A percentile compares a stretch with the other conserved stretches of the same genome.
Conservation (phyloP, 2,113 vertebrate species). For the Hippocampus barbouri region DNA sequence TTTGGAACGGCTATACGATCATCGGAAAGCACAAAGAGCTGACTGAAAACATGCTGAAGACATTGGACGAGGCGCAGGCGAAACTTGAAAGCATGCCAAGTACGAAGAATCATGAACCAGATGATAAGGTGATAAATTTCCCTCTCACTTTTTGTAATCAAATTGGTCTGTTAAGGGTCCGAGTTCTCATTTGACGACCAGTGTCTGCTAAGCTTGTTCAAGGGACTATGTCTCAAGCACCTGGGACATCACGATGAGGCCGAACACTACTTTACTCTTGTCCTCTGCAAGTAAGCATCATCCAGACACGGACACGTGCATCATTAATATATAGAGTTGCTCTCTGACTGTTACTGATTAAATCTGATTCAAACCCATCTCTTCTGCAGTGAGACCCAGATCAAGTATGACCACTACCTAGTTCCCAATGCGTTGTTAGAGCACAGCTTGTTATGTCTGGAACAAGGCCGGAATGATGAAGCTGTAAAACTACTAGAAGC, state of each 20-base stretch:
- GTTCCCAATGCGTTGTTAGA: conserved; percentile 93
- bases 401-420: conserved; percentile 95
- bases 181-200: conserved; percentile 87
- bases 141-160: not conserved
- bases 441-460: conserved; percentile 86
- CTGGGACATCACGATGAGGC: conserved; percentile 83
- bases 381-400: conserved; percentile 84
- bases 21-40: conserved; percentile 90
- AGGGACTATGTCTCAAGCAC: conserved; percentile 92
- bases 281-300: conserved; percentile 84
- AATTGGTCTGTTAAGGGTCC: conserved; percentile 65
- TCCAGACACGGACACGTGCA: not conserved
- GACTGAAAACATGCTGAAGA: conserved; percentile 88
- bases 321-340: not conserved
- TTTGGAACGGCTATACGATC: conserved; percentile 96
- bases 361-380: not conserved
- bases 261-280: conserved; percentile 89
- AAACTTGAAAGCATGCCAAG: conserved; percentile 78
- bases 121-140: not conserved
- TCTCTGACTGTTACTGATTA: not conserved
- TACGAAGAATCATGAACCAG: conserved; percentile 51
- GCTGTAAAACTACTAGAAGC: conserved; percentile 85
- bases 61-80: conserved; percentile 82
- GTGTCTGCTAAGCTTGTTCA: conserved; percentile 87
- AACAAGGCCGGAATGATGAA: conserved; percentile 81